Evolutionary conservation across 2,113 vertebrate genomes (phyloP).

Genomic region (Asarcornis scutulata): DNA sequence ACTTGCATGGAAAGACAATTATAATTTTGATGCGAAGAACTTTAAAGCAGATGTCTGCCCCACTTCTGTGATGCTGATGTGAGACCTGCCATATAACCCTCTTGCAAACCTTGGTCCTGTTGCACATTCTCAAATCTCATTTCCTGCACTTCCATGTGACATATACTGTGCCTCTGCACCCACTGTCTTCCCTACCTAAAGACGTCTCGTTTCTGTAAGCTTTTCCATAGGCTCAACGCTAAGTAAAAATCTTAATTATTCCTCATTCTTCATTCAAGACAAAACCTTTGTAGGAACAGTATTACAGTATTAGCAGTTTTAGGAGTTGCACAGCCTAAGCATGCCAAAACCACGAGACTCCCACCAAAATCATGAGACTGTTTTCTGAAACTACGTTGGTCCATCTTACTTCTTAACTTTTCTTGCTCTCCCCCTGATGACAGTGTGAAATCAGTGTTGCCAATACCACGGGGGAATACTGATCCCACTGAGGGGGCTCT

Average conservation of each 20-base stretch:
- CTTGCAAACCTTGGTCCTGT: conserved; percentile 25
- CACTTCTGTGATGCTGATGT: conserved; percentile 9
- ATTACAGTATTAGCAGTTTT: neutral
- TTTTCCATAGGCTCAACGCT: neutral
- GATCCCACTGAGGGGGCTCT: neutral
- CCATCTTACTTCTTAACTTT: neutral
- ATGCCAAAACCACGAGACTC: neutral
- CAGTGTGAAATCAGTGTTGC: too few relatives aligned
- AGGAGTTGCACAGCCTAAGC: neutral
- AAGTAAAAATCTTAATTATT: neutral
- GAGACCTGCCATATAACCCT: conserved; percentile 16
- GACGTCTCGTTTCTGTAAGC: neutral
- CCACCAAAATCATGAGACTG: neutral
- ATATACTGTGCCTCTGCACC: conserved; percentile 5
- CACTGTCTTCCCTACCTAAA: neutral
- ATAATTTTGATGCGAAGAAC: conserved; percentile 44
- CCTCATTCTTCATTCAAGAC: neutral
- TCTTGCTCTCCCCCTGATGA: neutral
- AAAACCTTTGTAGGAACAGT: neutral
- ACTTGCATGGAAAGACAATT: conserved; percentile 21
- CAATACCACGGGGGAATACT: neutral
- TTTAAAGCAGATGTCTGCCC: conserved; percentile 36
- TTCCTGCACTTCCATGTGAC: neutral
- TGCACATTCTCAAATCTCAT: neutral
- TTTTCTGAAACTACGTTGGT: neutral